Conservation (phyloP, 1,140 invertebrate genomes). For the Propsilocerus akamusi region DNA sequence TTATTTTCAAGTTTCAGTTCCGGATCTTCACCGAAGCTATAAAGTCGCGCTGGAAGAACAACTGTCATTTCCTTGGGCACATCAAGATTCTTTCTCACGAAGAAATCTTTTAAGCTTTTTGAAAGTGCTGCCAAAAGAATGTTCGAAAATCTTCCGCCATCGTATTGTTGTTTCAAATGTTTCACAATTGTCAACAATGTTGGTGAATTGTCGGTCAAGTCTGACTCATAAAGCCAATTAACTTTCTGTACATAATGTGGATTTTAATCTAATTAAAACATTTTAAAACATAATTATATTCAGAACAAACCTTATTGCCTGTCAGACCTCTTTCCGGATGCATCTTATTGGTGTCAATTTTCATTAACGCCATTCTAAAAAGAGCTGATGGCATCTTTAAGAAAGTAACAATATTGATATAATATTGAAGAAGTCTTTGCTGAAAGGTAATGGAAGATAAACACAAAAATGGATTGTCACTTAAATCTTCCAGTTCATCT, state of each 20-base stretch:
- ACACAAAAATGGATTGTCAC: not conserved
- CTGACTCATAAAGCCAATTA: conserved; percentile 1
- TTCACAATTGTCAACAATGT: not conserved
- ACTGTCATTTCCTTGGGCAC: conserved; percentile 15
- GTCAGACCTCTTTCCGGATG: not conserved
- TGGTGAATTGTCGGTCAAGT: not conserved
- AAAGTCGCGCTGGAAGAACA: conserved; percentile 15
- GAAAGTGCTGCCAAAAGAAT: conserved; percentile 20
- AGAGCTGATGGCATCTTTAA: not conserved
- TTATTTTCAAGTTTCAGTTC: conserved; percentile 13
- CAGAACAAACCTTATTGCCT: not conserved
- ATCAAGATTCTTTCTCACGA: conserved; percentile 10
- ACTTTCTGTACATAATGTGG: not conserved
- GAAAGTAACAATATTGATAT: not conserved
- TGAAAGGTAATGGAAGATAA: too few relatives aligned
- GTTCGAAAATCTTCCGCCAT: conserved; percentile 15
- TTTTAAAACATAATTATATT: not conserved
- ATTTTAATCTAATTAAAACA: not conserved
- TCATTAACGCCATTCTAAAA: not conserved
- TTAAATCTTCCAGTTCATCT: not conserved
- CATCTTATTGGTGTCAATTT: conserved; percentile 3
- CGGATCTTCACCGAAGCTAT: conserved; percentile 8
- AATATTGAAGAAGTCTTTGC: not conserved
- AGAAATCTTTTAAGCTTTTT: conserved; percentile 17
- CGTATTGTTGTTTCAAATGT: not conserved